Base-by-base conservation (phyloP, 2,888 invertebrate species). In the Machimus atricapillus region DNA sequence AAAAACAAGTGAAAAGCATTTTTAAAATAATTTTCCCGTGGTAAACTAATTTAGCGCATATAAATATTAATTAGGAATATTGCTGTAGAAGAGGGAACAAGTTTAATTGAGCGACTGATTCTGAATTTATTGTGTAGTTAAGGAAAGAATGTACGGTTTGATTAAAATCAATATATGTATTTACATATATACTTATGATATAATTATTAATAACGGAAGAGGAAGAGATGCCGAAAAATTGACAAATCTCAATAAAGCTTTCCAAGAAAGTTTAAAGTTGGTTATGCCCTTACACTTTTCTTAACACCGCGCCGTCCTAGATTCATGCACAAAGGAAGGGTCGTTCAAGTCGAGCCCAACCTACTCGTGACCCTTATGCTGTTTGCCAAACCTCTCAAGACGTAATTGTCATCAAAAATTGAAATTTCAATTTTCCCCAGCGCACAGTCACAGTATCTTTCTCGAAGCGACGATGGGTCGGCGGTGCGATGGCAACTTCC, bases 351-450 rank as follows among this genome's bases (percentile, higher is more conserved):
- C n/a, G n/a, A 52, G n/a, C 52, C 52, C 52, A 19, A n/a, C 52
- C 52, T 2, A 16, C 8, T 16, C 52, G 16, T n/a, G 52, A 52
- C 52, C 52, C 52, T 66, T 66, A 23, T 23, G 27, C 66, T 66
- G 27, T 66, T 66, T 27, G 66, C 23, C 19, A 66, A 66, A 66
- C 66, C 66, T 66, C 66, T 66, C 66, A 66, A 66, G 66, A 66
- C 66, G 66, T 66, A 66, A 66, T 66, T 66, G 66, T 66, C 66
- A 66, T 66, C 66, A 66, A 66, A 66, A 66, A 66, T 66, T 66
- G 76, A 76, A 76, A 76, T 76, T 76, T 76, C 76, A 76, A 76
- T 76, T n/a, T 76, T 76, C 76, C 37, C n/a, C 31, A 8, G 34
- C 5, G 34, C 19, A 34, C 34, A n/a, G 76, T 37, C 31, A 27